Percentiles rank a stretch among this genome's conserved stretches.
Conservation (phyloP, 2,888 invertebrate species). For the Minunthozetes semirufus region DNA sequence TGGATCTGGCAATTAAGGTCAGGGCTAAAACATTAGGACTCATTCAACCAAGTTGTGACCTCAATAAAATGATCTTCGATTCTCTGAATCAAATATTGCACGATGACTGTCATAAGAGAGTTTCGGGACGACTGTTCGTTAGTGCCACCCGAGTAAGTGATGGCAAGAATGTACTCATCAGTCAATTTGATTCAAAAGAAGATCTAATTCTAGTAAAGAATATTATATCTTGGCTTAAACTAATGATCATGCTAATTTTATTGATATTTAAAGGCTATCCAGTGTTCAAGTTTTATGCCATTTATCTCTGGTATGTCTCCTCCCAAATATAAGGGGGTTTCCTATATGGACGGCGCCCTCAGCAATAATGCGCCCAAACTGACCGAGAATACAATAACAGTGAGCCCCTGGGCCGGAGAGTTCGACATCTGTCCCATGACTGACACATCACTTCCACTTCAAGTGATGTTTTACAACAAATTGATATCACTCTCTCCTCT, state of each 20-base stretch:
- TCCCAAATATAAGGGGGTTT: slow-evolving; percentile 51
- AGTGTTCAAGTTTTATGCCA: slow-evolving; percentile 67
- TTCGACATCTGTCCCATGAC: slow-evolving; percentile 52
- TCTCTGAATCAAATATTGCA: slow-evolving; percentile 63
- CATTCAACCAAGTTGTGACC: slow-evolving; percentile 90
- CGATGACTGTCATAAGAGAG: slow-evolving; percentile 77
- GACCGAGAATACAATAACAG: slow-evolving; percentile 52
- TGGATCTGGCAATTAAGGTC: slow-evolving; percentile 81
- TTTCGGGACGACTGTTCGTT: slow-evolving; percentile 83
- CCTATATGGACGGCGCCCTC: slow-evolving; percentile 54
- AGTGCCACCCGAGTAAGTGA: slow-evolving; percentile 91
- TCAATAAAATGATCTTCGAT: slow-evolving; percentile 76
- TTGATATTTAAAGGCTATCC: slow-evolving; percentile 61
- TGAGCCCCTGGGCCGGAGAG: slow-evolving; percentile 55
- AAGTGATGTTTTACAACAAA: slow-evolving; percentile 43
- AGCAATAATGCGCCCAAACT: slow-evolving; percentile 52
- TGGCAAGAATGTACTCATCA: slow-evolving; percentile 88
- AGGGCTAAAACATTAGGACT: slow-evolving; percentile 83
- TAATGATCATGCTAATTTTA: background rate
- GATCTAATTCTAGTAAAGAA: slow-evolving; percentile 93
- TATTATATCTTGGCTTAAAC: slow-evolving; percentile 45
- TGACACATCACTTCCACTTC: slow-evolving; percentile 41
- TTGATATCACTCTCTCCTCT: slow-evolving; percentile 54
- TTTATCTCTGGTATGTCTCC: slow-evolving; percentile 52
- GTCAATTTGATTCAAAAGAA: slow-evolving; percentile 79